Evolutionary conservation across 2,113 vertebrate genomes (phyloP).

Genomic region (Redunca redunca): DNA sequence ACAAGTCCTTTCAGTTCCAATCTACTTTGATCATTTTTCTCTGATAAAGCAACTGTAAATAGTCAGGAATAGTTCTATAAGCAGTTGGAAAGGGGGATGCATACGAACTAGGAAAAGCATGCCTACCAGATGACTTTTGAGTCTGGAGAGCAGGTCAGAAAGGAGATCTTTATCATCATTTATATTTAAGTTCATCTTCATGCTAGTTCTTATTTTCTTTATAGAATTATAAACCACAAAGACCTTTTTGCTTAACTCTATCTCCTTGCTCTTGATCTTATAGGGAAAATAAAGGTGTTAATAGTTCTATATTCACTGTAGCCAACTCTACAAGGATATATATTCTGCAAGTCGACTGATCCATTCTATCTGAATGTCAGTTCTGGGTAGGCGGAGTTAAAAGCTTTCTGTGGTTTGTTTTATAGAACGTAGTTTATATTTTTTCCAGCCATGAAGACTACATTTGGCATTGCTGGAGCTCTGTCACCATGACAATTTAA

Average conservation of each 20-base stretch:
- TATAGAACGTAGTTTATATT: background rate
- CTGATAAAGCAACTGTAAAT: background rate
- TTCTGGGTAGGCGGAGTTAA: background rate
- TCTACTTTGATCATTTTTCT: background rate
- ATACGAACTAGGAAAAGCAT: background rate
- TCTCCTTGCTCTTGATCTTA: background rate
- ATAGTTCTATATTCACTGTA: background rate
- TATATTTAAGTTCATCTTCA: background rate
- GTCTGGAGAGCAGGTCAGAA: background rate
- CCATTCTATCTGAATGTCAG: background rate
- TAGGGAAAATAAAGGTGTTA: background rate
- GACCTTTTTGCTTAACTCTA: background rate
- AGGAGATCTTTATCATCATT: background rate
- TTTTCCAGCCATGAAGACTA: background rate
- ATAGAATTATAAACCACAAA: background rate
- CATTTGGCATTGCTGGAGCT: conserved; percentile 3
- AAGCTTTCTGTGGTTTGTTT: conserved; percentile 16
- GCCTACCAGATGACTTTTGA: background rate
- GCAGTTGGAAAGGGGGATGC: background rate
- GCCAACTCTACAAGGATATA: background rate
- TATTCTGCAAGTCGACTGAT: background rate
- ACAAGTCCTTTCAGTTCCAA: background rate
- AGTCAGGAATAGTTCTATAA: background rate
- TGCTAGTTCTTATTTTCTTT: background rate
- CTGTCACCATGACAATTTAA: conserved; percentile 41